These are phyloP conservation scores for Phrynocephalus forsythii DNA, from an alignment of 2,797 vertebrate genomes.

Conservation along the genomic window DNA sequence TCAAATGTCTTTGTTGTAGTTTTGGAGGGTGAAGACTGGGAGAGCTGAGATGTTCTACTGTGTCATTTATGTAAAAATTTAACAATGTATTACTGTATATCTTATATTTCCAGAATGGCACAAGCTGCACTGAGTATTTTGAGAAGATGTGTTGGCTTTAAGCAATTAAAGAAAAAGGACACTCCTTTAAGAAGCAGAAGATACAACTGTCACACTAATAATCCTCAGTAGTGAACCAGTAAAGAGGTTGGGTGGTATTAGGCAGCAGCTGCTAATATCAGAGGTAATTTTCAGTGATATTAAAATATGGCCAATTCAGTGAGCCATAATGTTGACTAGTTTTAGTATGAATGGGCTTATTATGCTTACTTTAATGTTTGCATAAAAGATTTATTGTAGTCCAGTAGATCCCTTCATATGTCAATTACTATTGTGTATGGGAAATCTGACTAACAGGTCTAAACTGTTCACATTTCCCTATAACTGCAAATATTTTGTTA, in stretches of 20 bases:
- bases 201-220: background rate
- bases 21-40: too few species aligned
- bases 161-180: background rate
- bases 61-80: too few species aligned
- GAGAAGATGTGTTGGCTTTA: background rate
- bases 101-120: background rate
- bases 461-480: too few species aligned
- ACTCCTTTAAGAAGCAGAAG: background rate
- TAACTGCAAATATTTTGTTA: background rate
- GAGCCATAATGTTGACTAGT: background rate
- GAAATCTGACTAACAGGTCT: accelerated
- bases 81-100: background rate
- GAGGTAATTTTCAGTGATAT: background rate
- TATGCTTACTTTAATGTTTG: background rate
- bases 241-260: background rate
- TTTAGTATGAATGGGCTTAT: background rate
- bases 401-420: background rate
- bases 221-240: background rate
- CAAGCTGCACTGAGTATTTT: background rate
- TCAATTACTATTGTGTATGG: background rate
- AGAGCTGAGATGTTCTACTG: too few species aligned
- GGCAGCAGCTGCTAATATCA: background rate
- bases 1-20: too few species aligned
- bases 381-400: background rate
- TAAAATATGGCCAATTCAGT: background rate